Evolutionary conservation across 1,140 invertebrate species (phyloP).

Genomic region (Procambarus clarkii): DNA sequence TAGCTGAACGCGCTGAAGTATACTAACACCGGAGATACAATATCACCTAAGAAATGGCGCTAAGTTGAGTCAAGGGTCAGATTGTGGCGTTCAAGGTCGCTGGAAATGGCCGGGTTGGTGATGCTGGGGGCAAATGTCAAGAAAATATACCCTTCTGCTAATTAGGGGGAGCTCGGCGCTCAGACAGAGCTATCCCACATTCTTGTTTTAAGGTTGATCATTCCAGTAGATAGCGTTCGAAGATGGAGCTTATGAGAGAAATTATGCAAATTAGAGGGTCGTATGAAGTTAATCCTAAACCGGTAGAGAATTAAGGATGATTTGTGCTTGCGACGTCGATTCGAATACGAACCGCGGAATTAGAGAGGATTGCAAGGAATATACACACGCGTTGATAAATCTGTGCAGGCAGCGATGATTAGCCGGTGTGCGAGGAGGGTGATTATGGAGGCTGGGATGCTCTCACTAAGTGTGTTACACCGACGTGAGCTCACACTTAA

Average conservation of each 20-base stretch:
- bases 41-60: neutral
- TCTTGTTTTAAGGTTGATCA: slow-evolving; percentile 16
- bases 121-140: slow-evolving; percentile 62
- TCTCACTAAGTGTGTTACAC: too few relatives aligned
- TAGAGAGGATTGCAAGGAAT: slow-evolving; percentile 13
- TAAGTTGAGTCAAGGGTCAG: slow-evolving; percentile 37
- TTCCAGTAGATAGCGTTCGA: neutral
- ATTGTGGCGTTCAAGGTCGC: slow-evolving; percentile 39
- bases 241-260: slow-evolving; percentile 12
- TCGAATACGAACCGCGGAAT: slow-evolving; percentile 44
- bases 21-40: slow-evolving; percentile 19
- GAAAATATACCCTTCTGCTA: slow-evolving; percentile 60
- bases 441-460: too few relatives aligned
- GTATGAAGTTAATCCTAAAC: slow-evolving; percentile 9
- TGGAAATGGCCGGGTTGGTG: slow-evolving; percentile 41
- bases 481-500: too few relatives aligned
- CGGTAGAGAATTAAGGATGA: slow-evolving; percentile 26
- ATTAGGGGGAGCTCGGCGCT: slow-evolving; percentile 24
- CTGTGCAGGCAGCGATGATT: neutral
- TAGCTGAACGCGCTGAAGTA: neutral
- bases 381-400: slow-evolving; percentile 36
- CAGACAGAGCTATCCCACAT: slow-evolving; percentile 11
- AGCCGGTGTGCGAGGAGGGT: too few relatives aligned
- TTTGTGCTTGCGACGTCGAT: slow-evolving; percentile 31
- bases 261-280: slow-evolving; percentile 48